These are phyloP conservation scores for Ormyrus rosae DNA, from an alignment of 2,888 invertebrate genomes.

Conservation along the genomic window DNA sequence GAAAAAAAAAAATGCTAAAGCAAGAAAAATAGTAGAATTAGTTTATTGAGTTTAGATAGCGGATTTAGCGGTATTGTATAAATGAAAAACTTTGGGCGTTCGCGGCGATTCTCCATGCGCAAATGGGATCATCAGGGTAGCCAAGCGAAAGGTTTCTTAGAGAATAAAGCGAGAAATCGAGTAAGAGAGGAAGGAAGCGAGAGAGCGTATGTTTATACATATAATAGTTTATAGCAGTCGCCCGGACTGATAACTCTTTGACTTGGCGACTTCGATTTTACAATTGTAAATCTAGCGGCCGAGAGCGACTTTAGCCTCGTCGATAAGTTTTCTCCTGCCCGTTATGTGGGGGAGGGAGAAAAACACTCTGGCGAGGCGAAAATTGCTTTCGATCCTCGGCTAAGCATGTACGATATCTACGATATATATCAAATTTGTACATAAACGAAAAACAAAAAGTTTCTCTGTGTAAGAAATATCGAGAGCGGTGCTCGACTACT, in stretches of 20 bases:
- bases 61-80: no score
- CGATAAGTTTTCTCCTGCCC: conserved; percentile 11
- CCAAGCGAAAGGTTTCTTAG: not conserved
- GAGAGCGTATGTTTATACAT: conserved; percentile 23
- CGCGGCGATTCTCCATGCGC: conserved; percentile 8
- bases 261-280: conserved; percentile 29
- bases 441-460: conserved; percentile 25
- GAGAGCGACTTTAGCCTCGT: conserved; percentile 1
- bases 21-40: not conserved
- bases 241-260: conserved; percentile 38
- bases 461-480: conserved; percentile 26
- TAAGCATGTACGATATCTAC: conserved; percentile 11
- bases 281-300: not conserved
- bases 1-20: not conserved
- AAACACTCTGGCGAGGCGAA: conserved; percentile 4
- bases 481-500: not conserved
- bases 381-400: conserved; percentile 1
- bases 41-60: not conserved
- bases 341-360: not conserved
- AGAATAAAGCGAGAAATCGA: conserved; percentile 8
- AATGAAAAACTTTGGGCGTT: not conserved
- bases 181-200: not conserved
- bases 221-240: conserved; percentile 33
- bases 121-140: conserved; percentile 43
- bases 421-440: conserved; percentile 46